Conservation (phyloP, 2,888 invertebrate species). For the Hymenopus coronatus region DNA sequence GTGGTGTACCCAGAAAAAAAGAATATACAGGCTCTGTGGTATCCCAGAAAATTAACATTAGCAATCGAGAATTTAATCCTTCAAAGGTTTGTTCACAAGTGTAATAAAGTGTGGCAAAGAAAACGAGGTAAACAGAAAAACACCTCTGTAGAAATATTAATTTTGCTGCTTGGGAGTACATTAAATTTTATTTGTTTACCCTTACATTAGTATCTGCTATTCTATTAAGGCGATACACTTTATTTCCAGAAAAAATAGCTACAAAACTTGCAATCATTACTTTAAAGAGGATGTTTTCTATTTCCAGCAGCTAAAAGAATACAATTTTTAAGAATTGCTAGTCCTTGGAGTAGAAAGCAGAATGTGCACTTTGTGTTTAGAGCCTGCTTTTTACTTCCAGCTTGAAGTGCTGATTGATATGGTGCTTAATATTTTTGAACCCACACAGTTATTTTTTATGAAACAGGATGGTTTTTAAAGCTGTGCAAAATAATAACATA, state of each 20-base stretch:
- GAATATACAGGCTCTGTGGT: neutral
- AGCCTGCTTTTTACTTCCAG: neutral
- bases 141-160: no score
- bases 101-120: no score
- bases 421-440: no score
- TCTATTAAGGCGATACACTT: neutral
- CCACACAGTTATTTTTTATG: no score
- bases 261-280: neutral
- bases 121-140: no score
- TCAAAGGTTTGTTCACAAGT: no score
- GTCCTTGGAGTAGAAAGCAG: neutral
- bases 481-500: no score
- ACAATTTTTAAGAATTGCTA: neutral
- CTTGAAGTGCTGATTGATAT: neutral
- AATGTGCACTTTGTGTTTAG: neutral
- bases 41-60: neutral
- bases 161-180: no score
- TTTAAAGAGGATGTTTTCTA: neutral
- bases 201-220: neutral
- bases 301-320: neutral
- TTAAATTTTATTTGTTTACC: no score
- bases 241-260: neutral
- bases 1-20: neutral
- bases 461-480: no score
- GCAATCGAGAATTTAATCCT: neutral